Percentiles rank a stretch among this genome's conserved stretches.
These are phyloP conservation scores for Ptilonorhynchus violaceus DNA, from an alignment of 2,113 vertebrate species.

Conservation along the genomic window DNA sequence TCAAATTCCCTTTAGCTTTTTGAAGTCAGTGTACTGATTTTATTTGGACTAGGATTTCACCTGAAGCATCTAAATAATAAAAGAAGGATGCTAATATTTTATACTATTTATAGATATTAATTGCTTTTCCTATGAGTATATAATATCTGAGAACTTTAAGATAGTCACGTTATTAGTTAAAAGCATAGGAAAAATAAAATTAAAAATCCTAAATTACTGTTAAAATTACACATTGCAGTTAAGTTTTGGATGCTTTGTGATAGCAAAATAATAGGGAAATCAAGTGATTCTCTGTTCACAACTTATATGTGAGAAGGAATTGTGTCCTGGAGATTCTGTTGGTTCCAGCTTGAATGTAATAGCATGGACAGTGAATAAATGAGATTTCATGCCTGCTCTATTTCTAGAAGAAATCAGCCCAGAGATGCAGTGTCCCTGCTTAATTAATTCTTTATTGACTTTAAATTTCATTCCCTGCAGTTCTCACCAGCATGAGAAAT, in stretches of 20 bases:
- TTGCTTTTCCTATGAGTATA: neutral
- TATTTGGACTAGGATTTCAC: neutral
- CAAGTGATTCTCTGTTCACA: neutral
- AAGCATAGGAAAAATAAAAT: neutral
- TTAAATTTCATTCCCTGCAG: neutral
- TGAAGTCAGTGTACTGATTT: neutral
- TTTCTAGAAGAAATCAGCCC: neutral
- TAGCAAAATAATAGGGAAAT: neutral
- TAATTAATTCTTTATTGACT: neutral
- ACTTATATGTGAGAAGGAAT: neutral
- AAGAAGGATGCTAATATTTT: neutral
- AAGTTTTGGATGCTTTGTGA: neutral
- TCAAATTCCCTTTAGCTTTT: neutral
- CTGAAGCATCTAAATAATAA: neutral
- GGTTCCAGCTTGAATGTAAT: neutral
- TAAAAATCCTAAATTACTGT: neutral
- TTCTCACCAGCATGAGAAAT: neutral
- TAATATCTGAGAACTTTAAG: neutral
- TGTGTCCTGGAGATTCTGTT: neutral
- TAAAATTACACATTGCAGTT: neutral
- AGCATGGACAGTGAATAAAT: neutral
- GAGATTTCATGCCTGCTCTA: neutral
- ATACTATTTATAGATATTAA: neutral
- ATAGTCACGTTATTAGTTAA: neutral
- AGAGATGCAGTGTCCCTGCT: neutral